phyloP scores from a whole-genome alignment of 2,797 vertebrate species.

The Peromyscus nudipes region DNA sequence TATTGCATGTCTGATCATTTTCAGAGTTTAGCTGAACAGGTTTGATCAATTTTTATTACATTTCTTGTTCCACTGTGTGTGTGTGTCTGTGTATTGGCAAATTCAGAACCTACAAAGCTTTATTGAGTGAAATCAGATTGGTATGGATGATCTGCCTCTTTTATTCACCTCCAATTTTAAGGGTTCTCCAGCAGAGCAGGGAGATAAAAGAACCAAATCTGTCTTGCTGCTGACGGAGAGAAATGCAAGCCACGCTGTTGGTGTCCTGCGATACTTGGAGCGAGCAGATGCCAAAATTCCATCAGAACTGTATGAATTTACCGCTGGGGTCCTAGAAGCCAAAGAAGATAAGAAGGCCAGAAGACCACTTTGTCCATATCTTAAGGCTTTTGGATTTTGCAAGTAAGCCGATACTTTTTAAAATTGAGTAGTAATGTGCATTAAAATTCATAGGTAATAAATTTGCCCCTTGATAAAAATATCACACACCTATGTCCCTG shows the following conservation, averaged over 20 bases:
- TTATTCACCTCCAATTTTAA: constrained; percentile 60
- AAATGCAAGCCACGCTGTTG: constrained; percentile 14
- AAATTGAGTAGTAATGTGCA: neutral
- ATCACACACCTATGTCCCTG: rapidly evolving
- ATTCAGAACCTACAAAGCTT: neutral
- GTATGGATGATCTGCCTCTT: neutral
- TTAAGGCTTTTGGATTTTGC: constrained; percentile 90
- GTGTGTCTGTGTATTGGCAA: neutral
- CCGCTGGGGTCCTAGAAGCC: constrained; percentile 79
- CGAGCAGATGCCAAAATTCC: constrained; percentile 87
- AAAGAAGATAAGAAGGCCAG: constrained; percentile 83
- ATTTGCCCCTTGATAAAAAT: neutral
- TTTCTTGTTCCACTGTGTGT: neutral
- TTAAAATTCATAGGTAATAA: neutral
- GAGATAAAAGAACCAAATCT: constrained; percentile 84
- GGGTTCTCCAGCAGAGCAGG: constrained; percentile 78
- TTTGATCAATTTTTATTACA: constrained; percentile 79
- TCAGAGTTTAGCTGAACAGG: constrained; percentile 88
- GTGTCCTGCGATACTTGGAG: constrained; percentile 86
- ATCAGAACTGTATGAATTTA: constrained; percentile 81
- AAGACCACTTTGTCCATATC: constrained; percentile 86
- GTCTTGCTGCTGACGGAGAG: constrained; percentile 88
- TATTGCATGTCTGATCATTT: constrained; percentile 92
- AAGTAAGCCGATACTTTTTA: constrained; percentile 83
- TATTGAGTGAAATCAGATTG: neutral